phyloP scores from a whole-genome alignment of 2,888 invertebrate species.

The Eupithecia abbreviata region DNA sequence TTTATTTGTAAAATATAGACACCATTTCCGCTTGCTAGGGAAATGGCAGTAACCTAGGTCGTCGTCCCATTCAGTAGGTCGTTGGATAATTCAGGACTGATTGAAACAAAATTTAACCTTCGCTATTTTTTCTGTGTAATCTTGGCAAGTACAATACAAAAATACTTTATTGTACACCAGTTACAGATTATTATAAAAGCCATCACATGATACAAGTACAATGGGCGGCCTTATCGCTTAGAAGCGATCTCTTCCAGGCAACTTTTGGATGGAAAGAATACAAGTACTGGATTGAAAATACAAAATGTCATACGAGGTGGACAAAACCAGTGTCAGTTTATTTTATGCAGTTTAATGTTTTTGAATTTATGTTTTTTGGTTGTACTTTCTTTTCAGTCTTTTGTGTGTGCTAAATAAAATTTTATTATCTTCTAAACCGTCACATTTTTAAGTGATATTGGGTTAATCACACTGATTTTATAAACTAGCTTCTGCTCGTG shows the following conservation, averaged over 20 bases:
- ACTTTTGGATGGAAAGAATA: no score
- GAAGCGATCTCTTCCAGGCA: no score
- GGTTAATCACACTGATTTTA: neutral
- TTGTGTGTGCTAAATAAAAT: no score
- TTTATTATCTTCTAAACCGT: neutral
- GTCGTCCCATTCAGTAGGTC: neutral
- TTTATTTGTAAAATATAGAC: neutral
- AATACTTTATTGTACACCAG: no score
- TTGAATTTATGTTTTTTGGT: no score
- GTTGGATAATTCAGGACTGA: neutral
- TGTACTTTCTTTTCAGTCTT: no score
- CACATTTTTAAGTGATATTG: neutral
- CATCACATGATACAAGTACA: no score
- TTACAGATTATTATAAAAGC: no score
- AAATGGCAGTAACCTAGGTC: neutral
- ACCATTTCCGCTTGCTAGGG: neutral
- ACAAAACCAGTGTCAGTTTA: neutral
- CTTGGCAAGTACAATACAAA: neutral
- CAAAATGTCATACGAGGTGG: neutral
- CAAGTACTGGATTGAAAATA: neutral
- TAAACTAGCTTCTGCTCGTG: neutral
- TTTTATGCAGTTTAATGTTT: no score
- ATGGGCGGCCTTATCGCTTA: no score
- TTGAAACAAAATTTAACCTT: neutral
- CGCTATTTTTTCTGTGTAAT: neutral